These are phyloP conservation scores for Ennomos erosarius DNA, from an alignment of 2,888 invertebrate species.

Conservation along the genomic window DNA sequence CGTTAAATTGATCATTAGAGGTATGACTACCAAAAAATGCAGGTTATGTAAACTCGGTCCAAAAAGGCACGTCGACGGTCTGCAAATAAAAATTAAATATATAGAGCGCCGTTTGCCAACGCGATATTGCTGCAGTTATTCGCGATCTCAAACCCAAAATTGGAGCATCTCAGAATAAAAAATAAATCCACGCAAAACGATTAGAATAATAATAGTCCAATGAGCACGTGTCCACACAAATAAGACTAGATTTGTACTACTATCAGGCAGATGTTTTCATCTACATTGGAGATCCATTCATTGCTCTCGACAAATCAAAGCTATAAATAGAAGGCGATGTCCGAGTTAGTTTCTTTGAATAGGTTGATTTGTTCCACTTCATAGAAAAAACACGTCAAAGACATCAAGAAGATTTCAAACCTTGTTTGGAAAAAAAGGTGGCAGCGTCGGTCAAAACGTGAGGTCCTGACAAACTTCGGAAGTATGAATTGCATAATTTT, in stretches of 20 bases:
- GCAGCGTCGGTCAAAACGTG: no score
- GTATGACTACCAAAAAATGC: not conserved
- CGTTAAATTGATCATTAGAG: not conserved
- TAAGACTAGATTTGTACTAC: slow-evolving; percentile 40
- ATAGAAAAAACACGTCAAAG: slow-evolving; percentile 11
- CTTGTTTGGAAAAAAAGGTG: slow-evolving; percentile 1
- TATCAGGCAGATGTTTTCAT: slow-evolving; percentile 46
- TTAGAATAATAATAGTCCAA: slow-evolving; percentile 13
- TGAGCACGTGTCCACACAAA: slow-evolving; percentile 35
- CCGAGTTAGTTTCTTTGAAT: slow-evolving; percentile 44
- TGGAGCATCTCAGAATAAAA: no score
- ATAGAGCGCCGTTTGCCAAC: no score
- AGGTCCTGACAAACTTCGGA: slow-evolving; percentile 10
- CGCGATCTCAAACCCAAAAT: no score
- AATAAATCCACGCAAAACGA: not conserved
- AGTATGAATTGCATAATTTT: slow-evolving; percentile 14
- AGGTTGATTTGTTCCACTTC: slow-evolving; percentile 42
- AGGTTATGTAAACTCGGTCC: not conserved
- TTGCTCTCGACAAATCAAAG: slow-evolving; percentile 43
- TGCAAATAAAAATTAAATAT: no score
- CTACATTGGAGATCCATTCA: slow-evolving; percentile 33
- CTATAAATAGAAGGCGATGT: slow-evolving; percentile 48
- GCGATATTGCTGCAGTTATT: no score
- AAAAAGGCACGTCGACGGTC: no score
- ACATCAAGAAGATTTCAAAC: not conserved